Base-by-base conservation (phyloP, 1,140 invertebrate genomes). In the Adoxophyes honmai region DNA sequence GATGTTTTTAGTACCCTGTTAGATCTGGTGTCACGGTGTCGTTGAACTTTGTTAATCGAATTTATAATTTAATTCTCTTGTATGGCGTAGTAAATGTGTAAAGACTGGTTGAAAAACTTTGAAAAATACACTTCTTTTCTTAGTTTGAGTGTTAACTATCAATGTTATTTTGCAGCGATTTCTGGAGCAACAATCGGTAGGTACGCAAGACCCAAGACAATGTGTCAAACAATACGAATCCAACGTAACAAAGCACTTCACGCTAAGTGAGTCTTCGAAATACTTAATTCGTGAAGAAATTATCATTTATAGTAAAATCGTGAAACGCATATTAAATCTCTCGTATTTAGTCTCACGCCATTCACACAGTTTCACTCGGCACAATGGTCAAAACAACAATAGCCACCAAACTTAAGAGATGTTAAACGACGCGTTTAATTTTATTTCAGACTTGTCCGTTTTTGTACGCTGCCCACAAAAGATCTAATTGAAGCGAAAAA, bases 401-500 rank as follows among this genome's bases (percentile, higher is more conserved):
- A 62, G 61, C 56, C 54, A 51, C 51, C 53, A 52, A 61, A 66
- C 55, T 52, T 52, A 62, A 64, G 64, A 62, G 78, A 84, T 65
- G 75, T 77, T 78, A 75, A 85, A 79, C 68, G 78, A 81, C 64
- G 75, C 80, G 73, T 79, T 78, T 76, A 81, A 85, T 83, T 83
- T 77, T 70, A 73, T 78, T 75, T 73, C 66, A 64, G 61, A 66
- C 60, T 64, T 73, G 65, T 73, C 66, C 73, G 62, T 76, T 76
- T 74, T 76, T 74, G 66, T 80, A 44, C 60, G 60, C 57, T 57
- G 15, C 54, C 64, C 62, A 88, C 85, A 88, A 88, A 86, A 80
- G 85, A 70, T 75, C 79, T 88, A 88, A 88, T 86, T 88, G 85
- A 80, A 78, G 78, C 68, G 76, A 74, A 82, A 86, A 86, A 85